Conservation (phyloP, 2,113 vertebrate genomes). For the Oncorhynchus gorbuscha region DNA sequence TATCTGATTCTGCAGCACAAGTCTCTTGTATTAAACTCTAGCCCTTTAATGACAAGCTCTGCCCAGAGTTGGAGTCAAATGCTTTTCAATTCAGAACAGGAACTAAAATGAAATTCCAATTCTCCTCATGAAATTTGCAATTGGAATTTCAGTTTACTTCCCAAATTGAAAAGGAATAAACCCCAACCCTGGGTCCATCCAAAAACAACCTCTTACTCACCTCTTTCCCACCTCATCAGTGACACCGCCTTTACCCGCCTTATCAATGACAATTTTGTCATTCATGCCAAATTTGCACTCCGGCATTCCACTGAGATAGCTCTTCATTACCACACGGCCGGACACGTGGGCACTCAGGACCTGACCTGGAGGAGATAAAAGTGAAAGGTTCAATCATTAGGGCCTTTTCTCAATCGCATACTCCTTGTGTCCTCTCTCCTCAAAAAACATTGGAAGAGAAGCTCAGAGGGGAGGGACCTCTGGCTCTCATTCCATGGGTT, state of each 20-base stretch:
- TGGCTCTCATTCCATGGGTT: too few species aligned
- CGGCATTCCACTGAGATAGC: slow-evolving; percentile 98
- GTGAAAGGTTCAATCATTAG: background rate
- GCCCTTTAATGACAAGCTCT: too few species aligned
- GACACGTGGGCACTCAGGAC: slow-evolving; percentile 97
- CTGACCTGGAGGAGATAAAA: slow-evolving; percentile 79
- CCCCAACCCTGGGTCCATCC: background rate
- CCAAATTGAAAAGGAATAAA: background rate
- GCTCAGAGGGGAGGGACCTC: too few species aligned
- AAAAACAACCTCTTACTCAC: slow-evolving; percentile 65
- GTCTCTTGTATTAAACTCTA: background rate
- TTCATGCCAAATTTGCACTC: slow-evolving; percentile 99
- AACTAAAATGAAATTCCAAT: too few species aligned
- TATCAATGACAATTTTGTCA: slow-evolving; percentile 99
- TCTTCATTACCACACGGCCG: slow-evolving; percentile 98
- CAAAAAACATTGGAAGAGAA: too few species aligned
- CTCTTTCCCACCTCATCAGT: slow-evolving; percentile 95
- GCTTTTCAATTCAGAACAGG: too few species aligned
- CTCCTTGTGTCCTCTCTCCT: too few species aligned
- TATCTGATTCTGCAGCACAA: background rate
- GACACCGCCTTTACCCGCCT: slow-evolving; percentile 96
- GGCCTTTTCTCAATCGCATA: slow-evolving; percentile 66
- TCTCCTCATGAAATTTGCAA: too few species aligned
- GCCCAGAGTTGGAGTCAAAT: too few species aligned
- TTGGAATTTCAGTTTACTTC: background rate